Evolutionary conservation across 2,888 invertebrate species (phyloP).

Genomic region (Epicampocera succincta): DNA sequence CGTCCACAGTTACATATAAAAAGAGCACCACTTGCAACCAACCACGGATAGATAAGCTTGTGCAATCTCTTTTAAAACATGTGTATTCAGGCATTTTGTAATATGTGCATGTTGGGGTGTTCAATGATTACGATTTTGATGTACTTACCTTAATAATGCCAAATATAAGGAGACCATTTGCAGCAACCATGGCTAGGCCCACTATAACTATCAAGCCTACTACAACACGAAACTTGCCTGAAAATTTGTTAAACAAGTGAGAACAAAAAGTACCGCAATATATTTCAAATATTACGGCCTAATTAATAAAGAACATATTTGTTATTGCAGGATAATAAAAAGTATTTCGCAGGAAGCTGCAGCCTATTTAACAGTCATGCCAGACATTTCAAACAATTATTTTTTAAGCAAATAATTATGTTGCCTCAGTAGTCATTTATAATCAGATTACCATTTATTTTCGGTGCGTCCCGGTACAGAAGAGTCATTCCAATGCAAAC

Average conservation of each 20-base stretch:
- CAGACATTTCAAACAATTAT: too few species aligned
- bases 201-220: neutral
- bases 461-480: slow-evolving; percentile 1
- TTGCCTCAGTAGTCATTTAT: neutral
- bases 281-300: too few species aligned
- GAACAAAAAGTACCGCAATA: too few species aligned
- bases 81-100: neutral
- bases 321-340: too few species aligned
- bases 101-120: too few species aligned
- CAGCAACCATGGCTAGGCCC: neutral
- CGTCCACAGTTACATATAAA: slow-evolving; percentile 4
- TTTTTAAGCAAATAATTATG: too few species aligned
- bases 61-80: slow-evolving; percentile 1
- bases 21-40: slow-evolving; percentile 7
- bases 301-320: too few species aligned
- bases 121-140: too few species aligned
- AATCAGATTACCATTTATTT: neutral
- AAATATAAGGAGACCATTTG: slow-evolving; percentile 13
- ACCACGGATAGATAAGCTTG: slow-evolving; percentile 12
- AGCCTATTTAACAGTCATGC: too few species aligned
- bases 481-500: slow-evolving; percentile 7
- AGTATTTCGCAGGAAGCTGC: too few species aligned
- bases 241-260: neutral
- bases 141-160: slow-evolving; percentile 13
- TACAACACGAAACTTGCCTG: neutral